phyloP scores from a whole-genome alignment of 2,888 invertebrate genomes.

The Sepiola atlantica region DNA sequence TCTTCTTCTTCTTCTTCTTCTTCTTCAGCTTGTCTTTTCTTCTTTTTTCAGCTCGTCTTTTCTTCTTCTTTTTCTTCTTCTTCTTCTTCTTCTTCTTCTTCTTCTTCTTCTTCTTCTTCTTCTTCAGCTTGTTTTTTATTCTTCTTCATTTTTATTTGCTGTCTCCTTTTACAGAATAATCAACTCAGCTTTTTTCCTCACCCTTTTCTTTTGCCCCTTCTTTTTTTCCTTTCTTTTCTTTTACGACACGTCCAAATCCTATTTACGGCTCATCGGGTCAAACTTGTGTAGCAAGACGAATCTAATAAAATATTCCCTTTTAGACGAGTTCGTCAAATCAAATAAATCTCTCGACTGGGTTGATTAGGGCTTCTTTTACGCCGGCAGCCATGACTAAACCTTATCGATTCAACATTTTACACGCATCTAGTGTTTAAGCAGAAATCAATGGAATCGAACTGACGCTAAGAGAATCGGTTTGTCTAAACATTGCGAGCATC shows the following conservation, averaged over 20 bases:
- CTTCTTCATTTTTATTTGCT: too few species aligned
- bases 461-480: not conserved
- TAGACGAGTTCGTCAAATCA: not conserved
- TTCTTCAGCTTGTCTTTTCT: too few species aligned
- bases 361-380: not conserved
- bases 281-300: not conserved
- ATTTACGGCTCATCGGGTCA: conserved; percentile 23
- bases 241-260: not conserved
- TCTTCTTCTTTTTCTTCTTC: too few species aligned
- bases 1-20: too few species aligned
- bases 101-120: too few species aligned
- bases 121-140: too few species aligned
- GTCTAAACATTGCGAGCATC: not conserved
- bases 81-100: too few species aligned
- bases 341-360: not conserved
- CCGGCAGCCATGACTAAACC: not conserved
- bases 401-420: not conserved
- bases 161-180: too few species aligned
- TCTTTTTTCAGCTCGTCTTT: too few species aligned
- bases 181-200: too few species aligned
- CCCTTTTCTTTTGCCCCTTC: too few species aligned
- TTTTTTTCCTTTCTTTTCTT: not conserved
- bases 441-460: not conserved
- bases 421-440: not conserved
- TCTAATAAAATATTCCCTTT: conserved; percentile 22